Conservation (phyloP, 2,888 invertebrate species). For the Epinotia brunnichana region DNA sequence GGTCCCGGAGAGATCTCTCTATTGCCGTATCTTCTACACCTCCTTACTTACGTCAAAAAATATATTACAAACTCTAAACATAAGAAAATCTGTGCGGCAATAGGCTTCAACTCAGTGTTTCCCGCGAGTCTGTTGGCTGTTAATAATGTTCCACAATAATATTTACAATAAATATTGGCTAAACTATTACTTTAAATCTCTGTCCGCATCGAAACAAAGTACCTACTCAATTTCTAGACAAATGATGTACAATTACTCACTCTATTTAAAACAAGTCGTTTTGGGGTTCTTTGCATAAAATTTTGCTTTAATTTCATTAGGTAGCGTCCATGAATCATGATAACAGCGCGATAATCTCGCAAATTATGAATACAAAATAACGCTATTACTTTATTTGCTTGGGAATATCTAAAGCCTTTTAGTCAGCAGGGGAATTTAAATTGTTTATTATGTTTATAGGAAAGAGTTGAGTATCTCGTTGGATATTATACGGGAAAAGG, state of each 20-base stretch:
- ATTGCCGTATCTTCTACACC: no score
- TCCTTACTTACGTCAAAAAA: no score
- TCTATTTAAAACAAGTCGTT: conserved; percentile 41
- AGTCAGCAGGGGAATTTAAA: not conserved
- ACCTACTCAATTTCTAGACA: conserved; percentile 12
- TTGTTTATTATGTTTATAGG: not conserved
- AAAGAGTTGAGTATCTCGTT: not conserved
- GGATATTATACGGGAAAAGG: not conserved
- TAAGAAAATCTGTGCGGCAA: no score
- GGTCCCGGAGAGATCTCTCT: no score
- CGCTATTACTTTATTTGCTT: conserved; percentile 30
- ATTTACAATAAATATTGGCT: not conserved
- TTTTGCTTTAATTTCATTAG: conserved; percentile 46
- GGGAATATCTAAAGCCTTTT: conserved; percentile 14
- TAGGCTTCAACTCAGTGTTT: no score
- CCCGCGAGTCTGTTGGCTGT: no score
- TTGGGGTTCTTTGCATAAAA: conserved; percentile 53
- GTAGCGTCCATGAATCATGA: conserved; percentile 51
- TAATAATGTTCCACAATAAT: not conserved
- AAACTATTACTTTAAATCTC: not conserved
- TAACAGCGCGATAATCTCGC: conserved; percentile 51
- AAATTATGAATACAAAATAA: conserved; percentile 48
- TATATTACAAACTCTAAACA: no score
- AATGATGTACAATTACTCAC: conserved; percentile 31
- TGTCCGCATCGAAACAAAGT: conserved; percentile 1